These are phyloP conservation scores for Ondatra zibethicus DNA, from an alignment of 2,113 vertebrate species.

Conservation along the genomic window DNA sequence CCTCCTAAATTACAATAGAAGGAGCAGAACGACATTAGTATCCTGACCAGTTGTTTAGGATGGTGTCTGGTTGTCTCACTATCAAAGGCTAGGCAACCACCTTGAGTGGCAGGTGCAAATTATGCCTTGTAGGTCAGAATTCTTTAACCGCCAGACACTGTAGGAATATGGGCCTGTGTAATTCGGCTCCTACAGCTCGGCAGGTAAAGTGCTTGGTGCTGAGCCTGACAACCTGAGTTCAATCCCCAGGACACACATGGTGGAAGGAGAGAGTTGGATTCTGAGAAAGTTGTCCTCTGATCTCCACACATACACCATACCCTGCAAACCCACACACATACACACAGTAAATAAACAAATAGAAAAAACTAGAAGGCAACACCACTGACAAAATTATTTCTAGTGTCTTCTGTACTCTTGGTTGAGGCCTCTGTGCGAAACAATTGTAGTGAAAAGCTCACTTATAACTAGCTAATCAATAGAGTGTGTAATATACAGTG, in stretches of 20 bases:
- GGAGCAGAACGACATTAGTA: too few species aligned
- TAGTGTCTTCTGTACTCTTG: neutral
- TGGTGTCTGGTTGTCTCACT: too few species aligned
- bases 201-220: too few species aligned
- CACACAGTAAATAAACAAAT: neutral
- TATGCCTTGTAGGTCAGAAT: too few species aligned
- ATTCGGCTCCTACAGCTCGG: accelerated
- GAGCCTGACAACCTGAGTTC: neutral
- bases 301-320: too few species aligned
- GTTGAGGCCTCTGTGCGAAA: neutral
- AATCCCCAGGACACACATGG: neutral
- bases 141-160: too few species aligned
- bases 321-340: too few species aligned
- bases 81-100: too few species aligned
- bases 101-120: too few species aligned
- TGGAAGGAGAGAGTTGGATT: neutral
- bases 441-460: neutral
- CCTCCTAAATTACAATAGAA: too few species aligned
- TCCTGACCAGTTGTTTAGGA: too few species aligned
- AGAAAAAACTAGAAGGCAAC: neutral
- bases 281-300: neutral
- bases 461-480: neutral
- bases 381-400: neutral
- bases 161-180: too few species aligned
- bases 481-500: neutral